Base-by-base conservation (phyloP, 2,888 invertebrate genomes). In the Strigamia transsilvanica region DNA sequence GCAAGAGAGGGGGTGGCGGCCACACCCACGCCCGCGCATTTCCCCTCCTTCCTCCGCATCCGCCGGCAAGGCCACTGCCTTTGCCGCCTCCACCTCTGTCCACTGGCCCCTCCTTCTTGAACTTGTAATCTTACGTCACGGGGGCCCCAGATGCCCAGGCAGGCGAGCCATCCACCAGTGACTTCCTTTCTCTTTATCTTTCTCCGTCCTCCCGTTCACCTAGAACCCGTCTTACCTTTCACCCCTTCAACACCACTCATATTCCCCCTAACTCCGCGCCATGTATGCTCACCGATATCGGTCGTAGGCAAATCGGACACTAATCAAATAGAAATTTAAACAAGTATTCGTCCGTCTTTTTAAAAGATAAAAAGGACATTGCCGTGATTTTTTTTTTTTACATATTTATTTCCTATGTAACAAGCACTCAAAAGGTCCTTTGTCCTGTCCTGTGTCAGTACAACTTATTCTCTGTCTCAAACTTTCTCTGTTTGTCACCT, bases 21-120 rank as follows among this genome's bases (percentile, higher is more conserved):
- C 77, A 38, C n/a, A 46, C 61, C 32, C n/a, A 23, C 27, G 38
- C 27, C 46, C 79, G 80, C 21, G 73, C 34, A 66, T 46, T 91
- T 85, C 91, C 91, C 88, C 91, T 91, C 89, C 91, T 91, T 89
- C 91, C 91, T 91, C 89, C 88, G 85, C 87, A 87, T 90, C 84
- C 73, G 41, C 82, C 79, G 15, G 66, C 82, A 41, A 73, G 73
- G 73, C 80, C 83, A 23, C 83, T 79, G 41, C 82, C 82, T 18
- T 83, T 81, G 81, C 82, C 82, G 13, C 78, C 82, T 21, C 80
- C 83, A 9, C 42, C 83, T 27, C 18, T 66, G 23, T 82, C 82
- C 27, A 79, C 83, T 73, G 83, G 83, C 27, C 83, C 83, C 27
- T 83, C 83, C 34, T 83, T 83, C 41, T 82, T 83, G 23, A 82